Evolutionary conservation across 2,797 vertebrate species (phyloP).

Genomic region (Podarcis lilfordi): DNA sequence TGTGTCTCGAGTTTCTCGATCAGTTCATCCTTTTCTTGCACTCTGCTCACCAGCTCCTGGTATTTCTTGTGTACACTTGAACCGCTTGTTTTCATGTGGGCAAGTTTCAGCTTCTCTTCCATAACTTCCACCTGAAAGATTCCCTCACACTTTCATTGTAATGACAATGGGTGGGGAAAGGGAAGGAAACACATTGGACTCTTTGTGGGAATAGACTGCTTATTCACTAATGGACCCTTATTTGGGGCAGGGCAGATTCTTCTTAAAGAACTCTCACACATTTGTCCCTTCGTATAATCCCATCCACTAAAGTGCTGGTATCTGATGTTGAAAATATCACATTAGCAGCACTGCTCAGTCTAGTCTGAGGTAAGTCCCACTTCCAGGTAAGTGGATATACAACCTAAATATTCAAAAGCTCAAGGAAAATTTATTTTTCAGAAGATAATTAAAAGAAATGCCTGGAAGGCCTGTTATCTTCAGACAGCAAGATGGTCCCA

Average conservation of each 20-base stretch:
- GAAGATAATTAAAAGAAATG: background rate
- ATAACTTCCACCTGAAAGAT: constrained; percentile 87
- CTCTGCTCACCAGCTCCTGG: constrained; percentile 83
- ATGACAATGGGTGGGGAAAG: background rate
- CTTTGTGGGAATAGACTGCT: constrained; percentile 13
- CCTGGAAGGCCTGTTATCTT: background rate
- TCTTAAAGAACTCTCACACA: background rate
- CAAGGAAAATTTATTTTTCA: background rate
- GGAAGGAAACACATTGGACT: background rate
- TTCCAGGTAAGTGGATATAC: background rate
- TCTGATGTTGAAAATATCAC: background rate
- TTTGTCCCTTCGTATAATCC: background rate
- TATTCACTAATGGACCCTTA: background rate
- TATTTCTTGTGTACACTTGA: constrained; percentile 84
- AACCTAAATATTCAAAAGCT: background rate
- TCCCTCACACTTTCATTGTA: background rate
- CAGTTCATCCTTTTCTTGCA: constrained; percentile 84
- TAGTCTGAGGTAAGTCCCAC: background rate
- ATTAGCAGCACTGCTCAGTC: no score
- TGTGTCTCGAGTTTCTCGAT: constrained; percentile 87
- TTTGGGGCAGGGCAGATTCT: background rate
- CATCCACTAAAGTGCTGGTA: background rate
- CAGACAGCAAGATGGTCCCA: background rate
- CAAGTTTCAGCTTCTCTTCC: constrained; percentile 91
- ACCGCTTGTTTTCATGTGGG: constrained; percentile 83